Conservation (phyloP, 2,797 vertebrate genomes). For the Chaetophractus vellerosus region DNA sequence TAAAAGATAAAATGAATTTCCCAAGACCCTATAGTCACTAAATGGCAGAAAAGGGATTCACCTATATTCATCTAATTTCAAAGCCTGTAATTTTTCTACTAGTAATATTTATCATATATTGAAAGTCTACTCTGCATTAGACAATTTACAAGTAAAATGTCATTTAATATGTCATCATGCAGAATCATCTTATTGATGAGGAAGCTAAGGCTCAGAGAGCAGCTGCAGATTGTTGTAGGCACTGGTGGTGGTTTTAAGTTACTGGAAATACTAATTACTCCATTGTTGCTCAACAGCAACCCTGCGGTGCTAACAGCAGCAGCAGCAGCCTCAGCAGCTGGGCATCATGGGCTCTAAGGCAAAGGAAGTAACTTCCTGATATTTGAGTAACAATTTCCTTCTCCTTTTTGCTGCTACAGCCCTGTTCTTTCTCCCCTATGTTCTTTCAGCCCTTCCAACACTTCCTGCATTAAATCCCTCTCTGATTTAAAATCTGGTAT, state of each 20-base stretch:
- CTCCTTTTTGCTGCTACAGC: not conserved
- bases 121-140: not conserved
- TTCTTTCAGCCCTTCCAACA: not conserved
- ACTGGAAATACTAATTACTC: not conserved
- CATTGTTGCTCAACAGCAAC: not conserved
- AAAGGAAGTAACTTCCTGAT: not conserved
- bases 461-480: not conserved
- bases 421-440: not conserved
- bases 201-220: not conserved
- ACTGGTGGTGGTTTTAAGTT: not conserved
- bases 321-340: not conserved
- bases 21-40: not conserved
- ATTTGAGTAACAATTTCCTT: not conserved
- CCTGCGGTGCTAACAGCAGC: not conserved
- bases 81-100: not conserved
- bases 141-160: slow-evolving; percentile 22
- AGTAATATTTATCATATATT: not conserved
- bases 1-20: not conserved
- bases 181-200: not conserved
- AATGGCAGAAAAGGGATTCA: not conserved
- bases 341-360: not conserved
- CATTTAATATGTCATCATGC: not conserved
- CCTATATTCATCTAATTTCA: not conserved
- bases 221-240: not conserved
- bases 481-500: slow-evolving; percentile 53